Evolutionary conservation across 1,140 invertebrate genomes (phyloP).

Genomic region (Neoseiulus cucumeris): DNA sequence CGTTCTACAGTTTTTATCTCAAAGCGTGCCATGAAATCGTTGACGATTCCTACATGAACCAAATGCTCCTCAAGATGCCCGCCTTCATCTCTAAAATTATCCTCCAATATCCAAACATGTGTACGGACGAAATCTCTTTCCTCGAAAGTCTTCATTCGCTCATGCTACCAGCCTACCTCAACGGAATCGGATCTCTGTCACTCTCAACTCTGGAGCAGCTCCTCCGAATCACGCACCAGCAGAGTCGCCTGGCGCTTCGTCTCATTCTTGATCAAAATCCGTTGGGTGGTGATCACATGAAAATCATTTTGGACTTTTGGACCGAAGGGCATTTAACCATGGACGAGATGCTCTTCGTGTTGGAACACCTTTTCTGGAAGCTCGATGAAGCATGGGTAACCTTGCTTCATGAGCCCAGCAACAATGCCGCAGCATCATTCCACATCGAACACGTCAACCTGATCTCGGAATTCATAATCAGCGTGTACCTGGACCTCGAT

Average conservation of each 20-base stretch:
- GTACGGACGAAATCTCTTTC: not conserved
- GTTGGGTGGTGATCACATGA: not conserved
- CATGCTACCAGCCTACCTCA: not conserved
- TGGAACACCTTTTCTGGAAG: not conserved
- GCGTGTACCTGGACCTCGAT: not conserved
- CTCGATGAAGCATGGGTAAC: not conserved
- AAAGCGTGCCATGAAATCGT: not conserved
- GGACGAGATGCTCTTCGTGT: not conserved
- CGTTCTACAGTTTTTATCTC: not conserved
- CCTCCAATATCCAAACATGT: not conserved
- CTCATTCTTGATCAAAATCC: not conserved
- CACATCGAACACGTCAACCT: not conserved
- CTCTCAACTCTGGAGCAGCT: not conserved
- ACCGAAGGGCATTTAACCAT: not conserved
- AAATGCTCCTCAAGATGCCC: not conserved
- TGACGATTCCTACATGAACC: not conserved
- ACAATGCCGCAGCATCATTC: not conserved
- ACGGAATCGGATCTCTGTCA: not conserved
- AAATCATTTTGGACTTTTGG: not conserved
- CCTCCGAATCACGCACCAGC: not conserved
- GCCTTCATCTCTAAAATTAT: not conserved
- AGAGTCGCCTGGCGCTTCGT: not conserved
- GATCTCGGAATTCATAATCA: not conserved
- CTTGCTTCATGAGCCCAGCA: not conserved
- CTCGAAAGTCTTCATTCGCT: slow-evolving; percentile 3